phyloP scores from a whole-genome alignment of 1,140 invertebrate genomes.

The Phymastichus coffea region DNA sequence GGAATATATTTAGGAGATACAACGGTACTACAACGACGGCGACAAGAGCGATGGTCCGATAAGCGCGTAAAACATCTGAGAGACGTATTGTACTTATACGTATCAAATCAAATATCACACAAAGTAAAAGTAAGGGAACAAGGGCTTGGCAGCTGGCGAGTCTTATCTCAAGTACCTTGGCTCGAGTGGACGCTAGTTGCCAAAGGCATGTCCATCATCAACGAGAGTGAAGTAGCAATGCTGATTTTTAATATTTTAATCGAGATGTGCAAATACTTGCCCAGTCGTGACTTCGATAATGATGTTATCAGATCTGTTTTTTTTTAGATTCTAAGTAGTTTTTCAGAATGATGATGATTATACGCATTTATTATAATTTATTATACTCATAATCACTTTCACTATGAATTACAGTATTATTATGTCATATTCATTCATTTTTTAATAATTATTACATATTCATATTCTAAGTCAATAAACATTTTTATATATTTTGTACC shows the following conservation, averaged over 20 bases:
- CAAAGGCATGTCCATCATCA: conserved; percentile 77
- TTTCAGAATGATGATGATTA: too few relatives aligned
- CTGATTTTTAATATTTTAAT: conserved; percentile 92
- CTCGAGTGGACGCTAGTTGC: conserved; percentile 89
- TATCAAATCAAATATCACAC: conserved; percentile 69
- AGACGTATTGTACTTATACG: conserved; percentile 73
- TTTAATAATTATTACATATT: too few relatives aligned
- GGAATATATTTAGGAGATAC: conserved; percentile 66
- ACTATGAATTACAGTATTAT: too few relatives aligned
- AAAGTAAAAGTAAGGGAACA: conserved; percentile 97
- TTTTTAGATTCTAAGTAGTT: too few relatives aligned
- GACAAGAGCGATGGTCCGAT: conserved; percentile 86
- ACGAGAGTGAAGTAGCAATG: conserved; percentile 91
- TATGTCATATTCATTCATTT: too few relatives aligned
- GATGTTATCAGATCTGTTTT: conserved; percentile 94
- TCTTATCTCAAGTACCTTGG: conserved; percentile 85
- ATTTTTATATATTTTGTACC: too few relatives aligned
- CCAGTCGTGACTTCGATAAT: conserved; percentile 85
- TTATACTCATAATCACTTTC: too few relatives aligned
- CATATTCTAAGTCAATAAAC: too few relatives aligned
- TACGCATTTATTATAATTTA: too few relatives aligned
- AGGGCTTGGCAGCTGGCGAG: conserved; percentile 94
- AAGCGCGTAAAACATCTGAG: too few relatives aligned
- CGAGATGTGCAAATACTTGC: conserved; percentile 90
- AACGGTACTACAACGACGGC: conserved; percentile 94